Evolutionary conservation across 1,140 invertebrate species (phyloP).

Genomic region (Pentalonia nigronervosa): DNA sequence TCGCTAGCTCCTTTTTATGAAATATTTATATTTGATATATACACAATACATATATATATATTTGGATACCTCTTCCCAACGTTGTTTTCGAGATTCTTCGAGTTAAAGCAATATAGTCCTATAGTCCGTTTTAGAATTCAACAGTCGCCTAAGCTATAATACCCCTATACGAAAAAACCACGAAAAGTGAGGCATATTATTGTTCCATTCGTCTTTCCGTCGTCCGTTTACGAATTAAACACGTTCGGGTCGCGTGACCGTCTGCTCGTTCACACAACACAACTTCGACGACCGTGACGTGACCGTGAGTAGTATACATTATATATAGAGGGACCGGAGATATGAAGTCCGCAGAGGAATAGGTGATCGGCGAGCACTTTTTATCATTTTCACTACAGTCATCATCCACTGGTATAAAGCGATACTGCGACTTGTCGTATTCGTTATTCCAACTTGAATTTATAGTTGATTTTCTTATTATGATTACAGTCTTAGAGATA

Average conservation of each 20-base stretch:
- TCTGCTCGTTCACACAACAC: background rate
- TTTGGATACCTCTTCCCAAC: background rate
- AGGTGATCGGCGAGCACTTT: background rate
- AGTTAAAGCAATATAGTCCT: no score
- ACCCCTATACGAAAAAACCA: background rate
- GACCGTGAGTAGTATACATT: no score
- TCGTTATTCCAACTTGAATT: no score
- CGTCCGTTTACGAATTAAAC: background rate
- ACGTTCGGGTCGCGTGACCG: background rate
- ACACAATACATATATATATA: background rate
- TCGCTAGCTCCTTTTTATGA: background rate
- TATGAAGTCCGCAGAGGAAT: background rate
- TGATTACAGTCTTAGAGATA: no score
- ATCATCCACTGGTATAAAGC: no score
- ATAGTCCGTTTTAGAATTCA: constrained; percentile 33
- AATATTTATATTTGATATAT: background rate
- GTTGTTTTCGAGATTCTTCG: background rate
- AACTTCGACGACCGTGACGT: background rate
- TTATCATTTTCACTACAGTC: background rate
- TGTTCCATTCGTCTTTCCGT: background rate
- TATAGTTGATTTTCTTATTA: no score
- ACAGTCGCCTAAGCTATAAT: background rate
- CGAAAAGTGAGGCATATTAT: constrained; percentile 14
- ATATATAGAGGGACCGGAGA: background rate
- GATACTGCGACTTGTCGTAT: no score